phyloP scores from a whole-genome alignment of 2,797 vertebrate genomes.

The Sitta carolinensis region DNA sequence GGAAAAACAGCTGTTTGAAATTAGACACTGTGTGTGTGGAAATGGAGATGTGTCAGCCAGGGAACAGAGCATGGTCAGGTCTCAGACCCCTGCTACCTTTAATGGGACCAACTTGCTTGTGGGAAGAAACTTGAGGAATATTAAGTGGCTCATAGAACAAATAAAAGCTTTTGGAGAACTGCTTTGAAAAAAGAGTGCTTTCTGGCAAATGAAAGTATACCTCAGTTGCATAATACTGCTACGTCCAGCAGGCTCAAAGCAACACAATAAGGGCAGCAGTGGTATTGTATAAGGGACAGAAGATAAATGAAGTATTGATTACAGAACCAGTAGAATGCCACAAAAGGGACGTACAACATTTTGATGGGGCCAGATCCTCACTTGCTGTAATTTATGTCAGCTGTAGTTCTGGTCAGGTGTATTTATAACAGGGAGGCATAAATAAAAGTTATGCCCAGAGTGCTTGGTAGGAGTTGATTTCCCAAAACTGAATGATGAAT shows the following conservation, averaged over 20 bases:
- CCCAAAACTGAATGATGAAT: neutral
- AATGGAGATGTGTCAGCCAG: conserved; percentile 33
- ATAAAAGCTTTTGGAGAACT: neutral
- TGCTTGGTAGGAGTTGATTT: neutral
- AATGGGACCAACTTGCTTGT: conserved; percentile 4
- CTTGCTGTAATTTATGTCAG: conserved; percentile 3
- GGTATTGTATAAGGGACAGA: neutral
- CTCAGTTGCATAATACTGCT: neutral
- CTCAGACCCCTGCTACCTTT: conserved; percentile 36
- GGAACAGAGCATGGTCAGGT: neutral
- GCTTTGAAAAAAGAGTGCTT: neutral
- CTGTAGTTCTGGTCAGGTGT: neutral
- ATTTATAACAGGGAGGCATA: neutral
- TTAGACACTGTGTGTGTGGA: neutral
- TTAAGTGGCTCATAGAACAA: neutral
- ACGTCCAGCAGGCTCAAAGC: neutral
- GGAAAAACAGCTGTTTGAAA: conserved; percentile 47
- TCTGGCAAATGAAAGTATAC: neutral
- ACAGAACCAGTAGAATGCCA: neutral
- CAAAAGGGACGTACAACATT: neutral
- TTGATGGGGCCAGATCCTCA: neutral
- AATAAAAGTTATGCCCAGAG: neutral
- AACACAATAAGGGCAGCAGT: neutral
- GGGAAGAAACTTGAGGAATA: conserved; percentile 4
- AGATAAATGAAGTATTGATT: conserved; percentile 49